Conservation (phyloP, 1,140 invertebrate genomes). For the Rhopalosiphum padi region DNA sequence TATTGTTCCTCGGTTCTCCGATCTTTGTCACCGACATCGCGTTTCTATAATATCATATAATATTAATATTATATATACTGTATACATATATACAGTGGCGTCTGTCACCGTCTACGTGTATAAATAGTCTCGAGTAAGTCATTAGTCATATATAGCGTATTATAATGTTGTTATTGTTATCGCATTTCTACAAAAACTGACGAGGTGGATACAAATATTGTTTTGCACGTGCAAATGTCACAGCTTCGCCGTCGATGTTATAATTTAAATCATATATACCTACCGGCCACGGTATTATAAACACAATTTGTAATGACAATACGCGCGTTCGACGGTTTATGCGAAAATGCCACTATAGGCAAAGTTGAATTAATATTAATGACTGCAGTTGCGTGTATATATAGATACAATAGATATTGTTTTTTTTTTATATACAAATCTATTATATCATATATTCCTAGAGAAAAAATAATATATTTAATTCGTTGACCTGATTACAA, state of each 20-base stretch:
- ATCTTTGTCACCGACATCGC: neutral
- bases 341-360: neutral
- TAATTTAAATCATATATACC: neutral
- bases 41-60: neutral
- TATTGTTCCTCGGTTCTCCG: neutral
- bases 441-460: neutral
- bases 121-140: neutral
- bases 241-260: neutral
- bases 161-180: neutral
- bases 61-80: no score
- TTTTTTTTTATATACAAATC: neutral
- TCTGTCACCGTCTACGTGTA: no score
- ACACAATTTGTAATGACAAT: neutral
- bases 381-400: neutral
- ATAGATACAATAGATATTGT: neutral
- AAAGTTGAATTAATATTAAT: neutral
- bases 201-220: no score
- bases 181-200: no score
- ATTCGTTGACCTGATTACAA: neutral
- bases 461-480: neutral
- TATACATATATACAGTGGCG: no score
- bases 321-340: neutral
- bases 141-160: neutral
- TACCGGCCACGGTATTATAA: neutral
- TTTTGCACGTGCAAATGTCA: no score